Conservation (phyloP, 2,888 invertebrate species). For the Sinhomidia bicolor region DNA sequence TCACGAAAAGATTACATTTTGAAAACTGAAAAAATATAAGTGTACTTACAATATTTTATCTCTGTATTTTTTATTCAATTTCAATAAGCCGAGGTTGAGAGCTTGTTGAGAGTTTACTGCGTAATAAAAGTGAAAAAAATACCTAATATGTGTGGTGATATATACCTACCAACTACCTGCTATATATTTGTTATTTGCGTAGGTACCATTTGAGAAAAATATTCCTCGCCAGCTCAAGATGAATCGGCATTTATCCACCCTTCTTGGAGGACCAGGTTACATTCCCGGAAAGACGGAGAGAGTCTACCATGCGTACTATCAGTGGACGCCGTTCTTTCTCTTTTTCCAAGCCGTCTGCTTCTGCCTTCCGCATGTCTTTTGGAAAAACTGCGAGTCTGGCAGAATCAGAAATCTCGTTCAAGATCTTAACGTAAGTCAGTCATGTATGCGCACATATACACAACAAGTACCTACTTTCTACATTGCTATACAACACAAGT, state of each 20-base stretch:
- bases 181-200: too few species aligned
- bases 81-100: too few species aligned
- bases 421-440: constrained; percentile 64
- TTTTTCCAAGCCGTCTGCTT: constrained; percentile 81
- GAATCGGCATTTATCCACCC: not conserved
- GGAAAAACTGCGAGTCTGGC: constrained; percentile 81
- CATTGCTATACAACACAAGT: too few species aligned
- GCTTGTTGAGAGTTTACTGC: too few species aligned
- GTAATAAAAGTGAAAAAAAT: too few species aligned
- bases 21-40: too few species aligned
- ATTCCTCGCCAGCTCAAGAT: not conserved
- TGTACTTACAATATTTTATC: too few species aligned
- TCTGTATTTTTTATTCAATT: too few species aligned
- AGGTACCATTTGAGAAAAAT: constrained; percentile 74
- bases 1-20: too few species aligned
- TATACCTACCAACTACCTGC: too few species aligned
- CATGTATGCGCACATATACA: too few species aligned
- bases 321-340: constrained; percentile 79
- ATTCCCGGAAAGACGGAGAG: constrained; percentile 72
- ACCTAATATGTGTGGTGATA: too few species aligned
- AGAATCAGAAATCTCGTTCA: constrained; percentile 77
- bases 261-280: constrained; percentile 73
- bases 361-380: constrained; percentile 81
- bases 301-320: constrained; percentile 77
- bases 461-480: not conserved